Evolutionary conservation across 2,888 invertebrate species (phyloP).

Genomic region (Dicyrtoma fusca): DNA sequence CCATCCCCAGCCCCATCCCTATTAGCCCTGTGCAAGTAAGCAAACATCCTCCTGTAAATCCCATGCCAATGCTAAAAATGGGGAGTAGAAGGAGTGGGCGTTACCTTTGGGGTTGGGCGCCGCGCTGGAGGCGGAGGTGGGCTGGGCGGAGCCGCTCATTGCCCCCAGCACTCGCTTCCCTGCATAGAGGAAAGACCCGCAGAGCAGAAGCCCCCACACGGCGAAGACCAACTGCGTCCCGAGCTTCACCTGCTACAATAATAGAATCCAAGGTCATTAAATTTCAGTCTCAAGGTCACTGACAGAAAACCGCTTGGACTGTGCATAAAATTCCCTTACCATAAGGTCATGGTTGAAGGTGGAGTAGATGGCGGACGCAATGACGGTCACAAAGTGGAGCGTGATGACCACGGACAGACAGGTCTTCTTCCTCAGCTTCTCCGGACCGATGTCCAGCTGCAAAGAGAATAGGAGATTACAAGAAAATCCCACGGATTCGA

Average conservation of each 20-base stretch:
- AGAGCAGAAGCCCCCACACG: constrained; percentile 64
- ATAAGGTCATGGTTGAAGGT: constrained; percentile 45
- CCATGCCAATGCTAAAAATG: no score
- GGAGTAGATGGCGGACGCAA: constrained; percentile 63
- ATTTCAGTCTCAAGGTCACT: no score
- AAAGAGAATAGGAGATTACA: constrained; percentile 28
- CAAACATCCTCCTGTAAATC: no score
- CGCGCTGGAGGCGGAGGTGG: no score
- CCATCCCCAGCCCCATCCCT: constrained; percentile 50
- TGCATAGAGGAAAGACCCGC: constrained; percentile 64
- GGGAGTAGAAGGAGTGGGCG: no score
- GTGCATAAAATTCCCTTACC: constrained; percentile 6
- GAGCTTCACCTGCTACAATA: constrained; percentile 61
- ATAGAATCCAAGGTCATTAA: no score
- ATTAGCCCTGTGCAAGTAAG: constrained; percentile 8
- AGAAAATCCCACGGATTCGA: no score
- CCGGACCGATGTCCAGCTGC: constrained; percentile 63
- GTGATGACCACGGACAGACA: constrained; percentile 63
- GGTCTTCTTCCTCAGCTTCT: constrained; percentile 63
- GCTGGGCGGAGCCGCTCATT: no score
- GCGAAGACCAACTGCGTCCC: constrained; percentile 64
- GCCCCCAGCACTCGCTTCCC: constrained; percentile 57
- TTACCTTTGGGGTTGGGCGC: no score
- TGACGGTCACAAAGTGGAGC: constrained; percentile 63
- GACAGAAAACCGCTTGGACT: no score